phyloP scores from a whole-genome alignment of 2,113 vertebrate species.

The Capreolus pygargus region DNA sequence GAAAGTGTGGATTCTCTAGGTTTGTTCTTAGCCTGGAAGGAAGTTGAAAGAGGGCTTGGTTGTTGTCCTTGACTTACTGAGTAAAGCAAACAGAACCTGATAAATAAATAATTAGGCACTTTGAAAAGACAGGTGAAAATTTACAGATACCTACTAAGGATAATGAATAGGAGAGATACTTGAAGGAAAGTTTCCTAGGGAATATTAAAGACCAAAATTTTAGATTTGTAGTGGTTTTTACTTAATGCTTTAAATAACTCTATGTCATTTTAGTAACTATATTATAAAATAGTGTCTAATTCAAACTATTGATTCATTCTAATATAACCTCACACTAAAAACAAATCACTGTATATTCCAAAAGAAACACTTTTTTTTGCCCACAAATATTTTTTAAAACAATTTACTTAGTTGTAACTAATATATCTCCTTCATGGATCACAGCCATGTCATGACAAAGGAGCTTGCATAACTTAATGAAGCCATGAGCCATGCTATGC shows the following conservation, averaged over 20 bases:
- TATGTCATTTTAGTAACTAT: background rate
- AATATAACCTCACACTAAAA: background rate
- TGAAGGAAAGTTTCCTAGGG: background rate
- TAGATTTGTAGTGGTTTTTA: slow-evolving; percentile 4
- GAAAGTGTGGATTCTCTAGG: background rate
- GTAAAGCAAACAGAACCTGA: background rate
- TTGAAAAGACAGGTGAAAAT: background rate
- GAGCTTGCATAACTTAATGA: background rate
- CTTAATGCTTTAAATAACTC: slow-evolving; percentile 28
- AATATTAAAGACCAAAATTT: background rate
- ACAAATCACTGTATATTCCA: background rate
- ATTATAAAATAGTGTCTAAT: background rate
- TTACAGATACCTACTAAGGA: background rate
- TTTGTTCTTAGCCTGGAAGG: background rate
- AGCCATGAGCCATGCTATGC: background rate
- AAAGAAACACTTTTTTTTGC: background rate
- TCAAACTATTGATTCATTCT: background rate
- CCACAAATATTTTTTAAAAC: background rate
- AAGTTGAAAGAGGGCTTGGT: background rate
- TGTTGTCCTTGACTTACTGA: background rate
- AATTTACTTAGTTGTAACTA: background rate
- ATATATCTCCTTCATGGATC: background rate
- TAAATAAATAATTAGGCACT: background rate
- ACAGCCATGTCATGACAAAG: background rate
- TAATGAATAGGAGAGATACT: background rate